phyloP scores from a whole-genome alignment of 2,797 vertebrate species.

The Enteromius mattozi region DNA sequence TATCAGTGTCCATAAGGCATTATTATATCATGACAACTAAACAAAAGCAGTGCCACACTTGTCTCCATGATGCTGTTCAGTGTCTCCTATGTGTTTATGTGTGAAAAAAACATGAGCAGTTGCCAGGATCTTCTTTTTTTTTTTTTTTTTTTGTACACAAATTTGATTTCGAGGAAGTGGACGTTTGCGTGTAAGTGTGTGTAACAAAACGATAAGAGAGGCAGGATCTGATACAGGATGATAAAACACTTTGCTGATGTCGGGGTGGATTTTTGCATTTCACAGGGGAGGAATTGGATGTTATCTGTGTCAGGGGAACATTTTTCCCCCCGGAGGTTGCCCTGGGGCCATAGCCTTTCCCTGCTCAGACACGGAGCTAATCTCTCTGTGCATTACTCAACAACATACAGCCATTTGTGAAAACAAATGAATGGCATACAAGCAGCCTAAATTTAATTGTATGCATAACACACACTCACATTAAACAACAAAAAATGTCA shows the following conservation, averaged over 20 bases:
- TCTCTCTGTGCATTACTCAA: slow-evolving; percentile 59
- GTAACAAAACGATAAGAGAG: slow-evolving; percentile 77
- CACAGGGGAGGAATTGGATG: slow-evolving; percentile 72
- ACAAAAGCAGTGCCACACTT: slow-evolving; percentile 11
- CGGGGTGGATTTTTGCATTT: slow-evolving; percentile 77
- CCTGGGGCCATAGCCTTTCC: slow-evolving; percentile 62
- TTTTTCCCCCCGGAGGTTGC: slow-evolving; percentile 62
- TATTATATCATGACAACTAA: slow-evolving; percentile 19
- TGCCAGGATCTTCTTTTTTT: slow-evolving; percentile 29
- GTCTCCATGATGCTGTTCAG: slow-evolving; percentile 23
- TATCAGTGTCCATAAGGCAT: neutral
- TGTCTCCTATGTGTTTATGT: slow-evolving; percentile 19
- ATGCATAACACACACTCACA: neutral
- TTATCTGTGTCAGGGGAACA: slow-evolving; percentile 78
- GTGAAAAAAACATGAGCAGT: slow-evolving; percentile 40
- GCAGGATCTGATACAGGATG: slow-evolving; percentile 77
- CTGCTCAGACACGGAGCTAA: slow-evolving; percentile 44
- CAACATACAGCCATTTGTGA: slow-evolving; percentile 22
- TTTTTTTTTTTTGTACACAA: slow-evolving; percentile 29
- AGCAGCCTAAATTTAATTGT: neutral
- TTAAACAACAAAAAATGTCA: neutral
- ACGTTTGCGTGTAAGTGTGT: slow-evolving; percentile 78
- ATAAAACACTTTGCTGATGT: slow-evolving; percentile 80
- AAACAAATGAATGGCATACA: slow-evolving; percentile 8
- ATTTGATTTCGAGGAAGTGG: slow-evolving; percentile 77